Evolutionary conservation across 2,888 invertebrate species (phyloP).

Genomic region (Sepiola atlantica): DNA sequence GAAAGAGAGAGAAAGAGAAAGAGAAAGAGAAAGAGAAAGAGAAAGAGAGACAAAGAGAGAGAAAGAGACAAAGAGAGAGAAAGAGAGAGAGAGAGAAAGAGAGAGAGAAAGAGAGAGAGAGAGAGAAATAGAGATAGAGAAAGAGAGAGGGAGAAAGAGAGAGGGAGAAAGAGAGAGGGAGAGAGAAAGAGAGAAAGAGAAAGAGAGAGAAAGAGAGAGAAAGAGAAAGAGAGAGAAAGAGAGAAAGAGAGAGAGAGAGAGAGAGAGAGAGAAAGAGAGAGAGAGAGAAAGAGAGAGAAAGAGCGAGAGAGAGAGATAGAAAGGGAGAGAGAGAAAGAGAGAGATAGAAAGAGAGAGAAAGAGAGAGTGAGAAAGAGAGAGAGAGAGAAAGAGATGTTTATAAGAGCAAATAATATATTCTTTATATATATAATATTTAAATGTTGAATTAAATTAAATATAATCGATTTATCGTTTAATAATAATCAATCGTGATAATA

Average conservation of each 20-base stretch:
- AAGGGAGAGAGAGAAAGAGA: neutral
- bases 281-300: neutral
- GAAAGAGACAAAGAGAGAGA: neutral
- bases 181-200: no score
- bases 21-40: rapidly evolving
- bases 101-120: neutral
- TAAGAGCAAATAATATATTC: no score
- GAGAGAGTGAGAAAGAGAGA: no score
- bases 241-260: no score
- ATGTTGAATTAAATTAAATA: no score
- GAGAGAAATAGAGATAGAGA: neutral
- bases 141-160: neutral
- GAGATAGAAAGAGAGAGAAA: neutral
- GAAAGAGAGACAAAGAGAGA: neutral
- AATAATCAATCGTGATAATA: no score
- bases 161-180: neutral
- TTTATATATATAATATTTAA: no score
- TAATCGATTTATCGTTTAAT: no score
- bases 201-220: no score
- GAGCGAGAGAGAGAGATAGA: neutral
- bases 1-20: neutral
- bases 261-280: no score
- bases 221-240: no score
- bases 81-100: rapidly evolving
- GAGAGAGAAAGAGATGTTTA: no score